A percentile compares a stretch with the other conserved stretches of the same genome.
Conservation (phyloP, 2,797 vertebrate species). For the Acestrorhynchus altus region DNA sequence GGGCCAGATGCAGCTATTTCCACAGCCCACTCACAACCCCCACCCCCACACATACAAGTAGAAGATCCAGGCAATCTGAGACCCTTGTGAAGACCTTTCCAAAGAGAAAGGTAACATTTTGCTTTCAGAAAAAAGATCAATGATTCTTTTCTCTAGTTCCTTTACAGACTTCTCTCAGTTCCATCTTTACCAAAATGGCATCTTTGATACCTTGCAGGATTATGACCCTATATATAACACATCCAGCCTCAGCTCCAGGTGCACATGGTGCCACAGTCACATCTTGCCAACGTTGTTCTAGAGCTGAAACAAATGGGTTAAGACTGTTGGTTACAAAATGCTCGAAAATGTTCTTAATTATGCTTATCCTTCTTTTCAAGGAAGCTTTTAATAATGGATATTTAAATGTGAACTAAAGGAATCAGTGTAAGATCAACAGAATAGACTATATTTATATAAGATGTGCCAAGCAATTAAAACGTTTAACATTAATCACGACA, state of each 20-base stretch:
- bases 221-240: background rate
- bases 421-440: too few species aligned
- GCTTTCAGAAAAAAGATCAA: conserved; percentile 8
- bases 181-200: conserved; percentile 7
- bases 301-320: background rate
- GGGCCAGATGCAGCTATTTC: conserved; percentile 46
- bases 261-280: background rate
- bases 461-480: too few species aligned
- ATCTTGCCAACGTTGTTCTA: background rate
- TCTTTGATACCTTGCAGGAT: conserved; percentile 11
- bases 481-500: too few species aligned
- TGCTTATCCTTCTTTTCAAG: too few species aligned
- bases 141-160: conserved; percentile 24
- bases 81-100: conserved; percentile 28
- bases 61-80: conserved; percentile 25
- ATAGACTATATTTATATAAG: too few species aligned
- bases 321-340: too few species aligned
- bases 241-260: background rate
- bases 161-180: background rate
- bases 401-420: too few species aligned
- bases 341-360: too few species aligned
- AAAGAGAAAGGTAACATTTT: conserved; percentile 25
- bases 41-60: conserved; percentile 18
- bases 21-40: conserved; percentile 15
- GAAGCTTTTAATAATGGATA: too few species aligned